Evolutionary conservation across 2,888 invertebrate species (phyloP).

Genomic region (Alcis repandata): DNA sequence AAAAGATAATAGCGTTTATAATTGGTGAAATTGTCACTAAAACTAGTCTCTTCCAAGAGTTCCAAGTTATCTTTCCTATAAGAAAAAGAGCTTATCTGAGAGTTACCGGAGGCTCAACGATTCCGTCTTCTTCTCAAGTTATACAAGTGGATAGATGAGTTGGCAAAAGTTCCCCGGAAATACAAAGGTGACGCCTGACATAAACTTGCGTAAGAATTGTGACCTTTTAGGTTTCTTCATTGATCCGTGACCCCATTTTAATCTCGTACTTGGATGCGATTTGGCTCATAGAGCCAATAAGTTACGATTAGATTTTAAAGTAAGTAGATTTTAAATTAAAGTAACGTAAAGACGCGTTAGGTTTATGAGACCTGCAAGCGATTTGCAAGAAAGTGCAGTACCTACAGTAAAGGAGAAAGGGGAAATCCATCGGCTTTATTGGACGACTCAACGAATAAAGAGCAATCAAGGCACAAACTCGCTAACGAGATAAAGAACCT

Average conservation of each 20-base stretch:
- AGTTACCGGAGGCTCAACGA: not conserved
- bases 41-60: too few relatives aligned
- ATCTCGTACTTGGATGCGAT: too few relatives aligned
- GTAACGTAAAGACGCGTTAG: not conserved
- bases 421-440: conserved; percentile 9
- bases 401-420: not conserved
- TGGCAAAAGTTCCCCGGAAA: not conserved
- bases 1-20: too few relatives aligned
- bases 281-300: too few relatives aligned
- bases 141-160: not conserved
- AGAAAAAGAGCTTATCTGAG: too few relatives aligned
- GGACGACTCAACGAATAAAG: conserved; percentile 20
- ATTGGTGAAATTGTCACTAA: too few relatives aligned
- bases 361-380: too few relatives aligned
- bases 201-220: not conserved
- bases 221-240: not conserved
- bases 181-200: not conserved
- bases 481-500: conserved; percentile 27
- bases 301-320: too few relatives aligned
- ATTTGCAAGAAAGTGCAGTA: too few relatives aligned
- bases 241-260: too few relatives aligned
- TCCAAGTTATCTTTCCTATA: too few relatives aligned
- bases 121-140: too few relatives aligned
- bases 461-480: conserved; percentile 22
- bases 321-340: not conserved